Evolutionary conservation across 2,113 vertebrate species (phyloP).

Genomic region (Zosterops pallidus): DNA sequence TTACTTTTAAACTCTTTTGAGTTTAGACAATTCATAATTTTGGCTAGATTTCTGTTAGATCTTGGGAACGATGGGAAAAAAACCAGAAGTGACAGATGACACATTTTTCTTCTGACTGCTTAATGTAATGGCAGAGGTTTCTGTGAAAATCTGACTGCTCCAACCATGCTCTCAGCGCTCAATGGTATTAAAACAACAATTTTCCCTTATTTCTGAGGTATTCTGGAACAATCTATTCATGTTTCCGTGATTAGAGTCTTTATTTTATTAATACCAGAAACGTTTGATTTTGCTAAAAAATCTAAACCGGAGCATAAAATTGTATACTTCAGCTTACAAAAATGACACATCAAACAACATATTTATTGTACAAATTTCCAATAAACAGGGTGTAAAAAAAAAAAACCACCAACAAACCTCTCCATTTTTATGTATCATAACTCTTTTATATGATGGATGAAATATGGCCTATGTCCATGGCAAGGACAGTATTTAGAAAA

Average conservation of each 20-base stretch:
- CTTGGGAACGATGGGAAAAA: background rate
- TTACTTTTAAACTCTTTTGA: background rate
- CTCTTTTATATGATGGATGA: background rate
- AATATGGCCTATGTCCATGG: background rate
- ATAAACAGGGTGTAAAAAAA: background rate
- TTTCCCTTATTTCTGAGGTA: background rate
- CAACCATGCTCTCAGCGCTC: background rate
- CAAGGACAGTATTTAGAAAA: background rate
- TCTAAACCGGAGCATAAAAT: background rate
- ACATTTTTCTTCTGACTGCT: background rate
- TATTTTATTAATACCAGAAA: background rate
- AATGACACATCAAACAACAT: background rate
- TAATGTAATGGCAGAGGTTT: background rate
- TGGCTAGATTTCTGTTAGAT: background rate
- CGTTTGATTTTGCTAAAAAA: background rate
- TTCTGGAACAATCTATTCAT: background rate
- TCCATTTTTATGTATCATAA: background rate
- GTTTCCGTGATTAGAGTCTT: background rate
- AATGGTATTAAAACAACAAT: background rate
- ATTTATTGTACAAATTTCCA: background rate
- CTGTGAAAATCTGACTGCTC: background rate
- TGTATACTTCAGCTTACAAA: background rate
- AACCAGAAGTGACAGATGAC: fast-evolving
- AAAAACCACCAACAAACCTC: fast-evolving
- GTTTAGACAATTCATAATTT: background rate